Evolutionary conservation across 2,888 invertebrate species (phyloP).

Genomic region (Polia nebulosa): DNA sequence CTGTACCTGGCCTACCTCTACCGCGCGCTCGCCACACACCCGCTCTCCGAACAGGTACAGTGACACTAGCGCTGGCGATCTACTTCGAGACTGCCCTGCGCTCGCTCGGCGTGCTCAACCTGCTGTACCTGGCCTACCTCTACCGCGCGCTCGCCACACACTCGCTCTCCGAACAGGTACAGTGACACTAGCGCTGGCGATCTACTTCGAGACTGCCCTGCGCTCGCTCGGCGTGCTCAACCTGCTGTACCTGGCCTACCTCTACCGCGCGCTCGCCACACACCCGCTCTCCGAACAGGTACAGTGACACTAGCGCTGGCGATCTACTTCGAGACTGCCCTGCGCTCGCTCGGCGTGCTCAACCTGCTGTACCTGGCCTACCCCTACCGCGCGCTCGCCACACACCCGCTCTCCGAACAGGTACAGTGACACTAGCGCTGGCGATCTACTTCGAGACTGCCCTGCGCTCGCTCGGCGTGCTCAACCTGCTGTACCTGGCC

Average conservation of each 20-base stretch:
- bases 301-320: background rate
- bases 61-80: background rate
- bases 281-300: slow-evolving; percentile 83
- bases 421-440: slow-evolving; percentile 60
- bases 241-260: slow-evolving; percentile 79
- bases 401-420: slow-evolving; percentile 79
- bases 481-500: slow-evolving; percentile 82
- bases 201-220: slow-evolving; percentile 67
- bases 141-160: slow-evolving; percentile 75
- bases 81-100: slow-evolving; percentile 71
- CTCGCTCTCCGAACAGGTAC: slow-evolving; percentile 81
- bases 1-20: slow-evolving; percentile 81
- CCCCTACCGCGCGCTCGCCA: slow-evolving; percentile 77
- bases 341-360: slow-evolving; percentile 81
- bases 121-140: slow-evolving; percentile 80
- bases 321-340: slow-evolving; percentile 58
- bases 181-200: background rate
- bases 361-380: slow-evolving; percentile 82
- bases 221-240: slow-evolving; percentile 82
- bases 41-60: slow-evolving; percentile 80
- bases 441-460: slow-evolving; percentile 60
- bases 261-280: slow-evolving; percentile 76
- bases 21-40: slow-evolving; percentile 74
- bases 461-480: slow-evolving; percentile 80
- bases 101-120: slow-evolving; percentile 81